Evolutionary conservation across 2,888 invertebrate genomes (phyloP), one percentile per base, ranked within the genome.

Genomic region (Ellobium chinense): DNA sequence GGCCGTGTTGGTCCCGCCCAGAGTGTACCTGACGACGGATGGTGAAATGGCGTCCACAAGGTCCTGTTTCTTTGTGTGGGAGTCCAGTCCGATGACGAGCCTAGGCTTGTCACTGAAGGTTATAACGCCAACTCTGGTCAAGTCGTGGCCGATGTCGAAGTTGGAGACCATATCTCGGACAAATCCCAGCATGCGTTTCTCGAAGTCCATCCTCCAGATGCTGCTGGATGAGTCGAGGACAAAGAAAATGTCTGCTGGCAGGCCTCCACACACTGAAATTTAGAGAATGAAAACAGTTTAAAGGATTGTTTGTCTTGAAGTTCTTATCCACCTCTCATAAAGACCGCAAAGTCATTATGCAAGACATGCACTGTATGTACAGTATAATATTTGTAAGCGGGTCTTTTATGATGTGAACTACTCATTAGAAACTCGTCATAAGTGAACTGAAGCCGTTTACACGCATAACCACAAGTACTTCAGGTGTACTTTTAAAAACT

Each of bases 181-280:
- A 78, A 91, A 91, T 2, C 74, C 68, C 46, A 89, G 83, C 66
- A 89, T 88, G 21, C 62, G 34, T 29, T 87, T 86, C 58, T 86
- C 82, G 80, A 89, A 91, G 80, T 91, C 88, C 0, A 83, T 82
- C 4, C 83, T 78, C 88, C 88, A 89, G 80, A 91, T 89, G 62
- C 90, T 90, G 83, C 85, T 89, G 12, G 90, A 90, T 1, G 89
- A 86, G 79, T 88, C 88, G 73, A 89, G 80, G 24, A 87, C 84
- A 81, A 87, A 89, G 84, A 87, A 87, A 14, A 88, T 82, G 27
- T 88, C 87, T 18, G 90, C 87, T 18, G 88, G 86, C 39, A 85
- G 85, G 18, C 88, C 87, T n/a, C 90, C 83, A 78, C 89, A 89
- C 37, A 85, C 87, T 87, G 82, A 24, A n/a, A n/a, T n/a, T n/a